Evolutionary conservation across 92 coral and sea anemone genomes (phyloP).

Genomic region (Porites lobata): DNA sequence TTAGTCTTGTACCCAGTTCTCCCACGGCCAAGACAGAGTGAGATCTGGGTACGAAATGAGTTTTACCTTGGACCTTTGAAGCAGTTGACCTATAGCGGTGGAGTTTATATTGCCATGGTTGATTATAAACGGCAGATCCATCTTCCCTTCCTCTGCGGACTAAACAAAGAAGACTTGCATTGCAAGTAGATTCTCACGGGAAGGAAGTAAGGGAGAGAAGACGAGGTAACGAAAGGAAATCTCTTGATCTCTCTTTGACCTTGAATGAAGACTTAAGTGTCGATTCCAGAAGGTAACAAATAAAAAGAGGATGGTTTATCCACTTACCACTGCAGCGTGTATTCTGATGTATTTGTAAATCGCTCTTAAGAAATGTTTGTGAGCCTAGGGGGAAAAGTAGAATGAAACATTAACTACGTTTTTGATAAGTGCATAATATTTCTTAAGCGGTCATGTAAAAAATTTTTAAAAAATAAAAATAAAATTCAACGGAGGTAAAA

Average conservation of each 20-base stretch:
- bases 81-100: conserved; percentile 39
- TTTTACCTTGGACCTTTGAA: conserved; percentile 73
- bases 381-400: conserved; percentile 1
- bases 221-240: no score
- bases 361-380: background rate
- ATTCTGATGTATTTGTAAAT: conserved; percentile 49
- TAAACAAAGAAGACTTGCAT: background rate
- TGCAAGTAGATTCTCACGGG: no score
- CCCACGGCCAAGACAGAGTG: no score
- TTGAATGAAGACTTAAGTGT: background rate
- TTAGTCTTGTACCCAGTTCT: no score
- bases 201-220: no score
- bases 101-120: conserved; percentile 68
- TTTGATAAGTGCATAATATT: background rate
- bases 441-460: no score
- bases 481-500: no score
- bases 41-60: background rate
- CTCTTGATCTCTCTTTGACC: no score
- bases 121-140: conserved; percentile 63
- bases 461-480: no score
- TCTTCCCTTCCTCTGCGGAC: background rate
- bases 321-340: conserved; percentile 39
- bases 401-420: background rate
- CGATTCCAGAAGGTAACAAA: background rate
- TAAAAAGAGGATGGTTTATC: background rate